phyloP scores from a whole-genome alignment of 2,888 invertebrate species.

The Napeogenes inachia region DNA sequence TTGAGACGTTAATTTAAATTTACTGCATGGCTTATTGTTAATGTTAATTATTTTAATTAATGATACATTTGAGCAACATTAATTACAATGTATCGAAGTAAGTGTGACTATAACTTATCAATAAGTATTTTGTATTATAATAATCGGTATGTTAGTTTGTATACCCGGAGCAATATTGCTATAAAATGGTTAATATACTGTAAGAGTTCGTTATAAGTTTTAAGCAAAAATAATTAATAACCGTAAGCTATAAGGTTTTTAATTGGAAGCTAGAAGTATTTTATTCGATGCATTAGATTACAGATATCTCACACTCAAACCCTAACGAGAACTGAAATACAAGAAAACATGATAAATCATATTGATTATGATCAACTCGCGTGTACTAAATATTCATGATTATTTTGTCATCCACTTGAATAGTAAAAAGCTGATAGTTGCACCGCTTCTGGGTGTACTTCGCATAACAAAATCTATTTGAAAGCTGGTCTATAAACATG shows the following conservation, averaged over 20 bases:
- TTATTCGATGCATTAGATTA: slow-evolving; percentile 3
- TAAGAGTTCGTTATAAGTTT: too few relatives aligned
- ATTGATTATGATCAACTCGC: slow-evolving; percentile 33
- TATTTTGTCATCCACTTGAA: slow-evolving; percentile 53
- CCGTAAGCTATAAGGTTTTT: slow-evolving; percentile 10
- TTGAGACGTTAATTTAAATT: slow-evolving; percentile 1
- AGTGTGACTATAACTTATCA: too few relatives aligned
- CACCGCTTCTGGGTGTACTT: slow-evolving; percentile 58
- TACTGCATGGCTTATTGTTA: too few relatives aligned
- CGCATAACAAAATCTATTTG: slow-evolving; percentile 49
- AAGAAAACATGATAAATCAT: slow-evolving; percentile 36
- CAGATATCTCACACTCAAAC: background rate
- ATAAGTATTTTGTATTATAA: too few relatives aligned
- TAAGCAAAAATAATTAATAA: too few relatives aligned
- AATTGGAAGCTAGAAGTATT: slow-evolving; percentile 9
- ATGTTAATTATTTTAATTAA: too few relatives aligned
- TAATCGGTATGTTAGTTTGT: too few relatives aligned
- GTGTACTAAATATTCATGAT: slow-evolving; percentile 36
- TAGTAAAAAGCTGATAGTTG: slow-evolving; percentile 55
- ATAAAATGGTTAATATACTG: too few relatives aligned
- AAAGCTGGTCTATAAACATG: slow-evolving; percentile 40
- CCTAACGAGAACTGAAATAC: slow-evolving; percentile 24
- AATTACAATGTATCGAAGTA: too few relatives aligned
- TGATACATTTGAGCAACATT: too few relatives aligned
- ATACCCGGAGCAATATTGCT: too few relatives aligned